Evolutionary conservation across 2,888 invertebrate genomes (phyloP), one percentile per base, ranked within the genome.

Genomic region (Dryococelus australis): DNA sequence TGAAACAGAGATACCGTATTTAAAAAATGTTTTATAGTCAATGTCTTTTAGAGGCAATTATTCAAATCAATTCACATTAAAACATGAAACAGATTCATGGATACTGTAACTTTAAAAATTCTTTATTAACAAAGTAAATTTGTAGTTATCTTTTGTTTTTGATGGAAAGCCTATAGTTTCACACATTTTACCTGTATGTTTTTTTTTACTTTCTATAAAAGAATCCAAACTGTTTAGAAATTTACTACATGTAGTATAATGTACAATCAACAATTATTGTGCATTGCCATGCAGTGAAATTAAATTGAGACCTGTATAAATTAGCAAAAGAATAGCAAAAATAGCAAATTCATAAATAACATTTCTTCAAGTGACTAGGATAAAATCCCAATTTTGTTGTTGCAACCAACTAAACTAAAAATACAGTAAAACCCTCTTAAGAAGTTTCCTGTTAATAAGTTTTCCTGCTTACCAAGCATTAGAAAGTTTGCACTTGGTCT

Each of bases 111-210:
- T 24, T 65, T 65, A 65, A 65, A 65, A 65, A 10, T 16, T 65
- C 24, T 65, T 65, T 65, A 65, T 65, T 65, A 65, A 65, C 65
- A 65, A 65, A 65, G 65, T 65, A 65, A 65, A 65, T 65, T 65
- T 65, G n/a, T 65, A 20, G 24, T 65, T 65, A 24, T 24, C n/a
- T 65, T 65, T 65, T 65, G 24, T 65, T 24, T 24, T 24, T n/a
- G n/a, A 20, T 65, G 65, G n/a, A 65, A 65, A 65, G 10, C 24
- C 65, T n/a, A 65, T 65, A 20, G n/a, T 24, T 20, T 16, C 65
- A 65, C 65, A 65, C n/a, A 24, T 65, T 65, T 65, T n/a, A 65
- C 20, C 65, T 65, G 65, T 51, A 51, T 51, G 51, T 51, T 5
- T 4, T 51, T 4, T 51, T 51, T 51, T 2, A n/a, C n/a, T 65